A percentile compares a stretch with the other conserved stretches of the same genome.
Evolutionary conservation across 1,140 invertebrate genomes (phyloP).

Genomic region (Goniozus legneri): DNA sequence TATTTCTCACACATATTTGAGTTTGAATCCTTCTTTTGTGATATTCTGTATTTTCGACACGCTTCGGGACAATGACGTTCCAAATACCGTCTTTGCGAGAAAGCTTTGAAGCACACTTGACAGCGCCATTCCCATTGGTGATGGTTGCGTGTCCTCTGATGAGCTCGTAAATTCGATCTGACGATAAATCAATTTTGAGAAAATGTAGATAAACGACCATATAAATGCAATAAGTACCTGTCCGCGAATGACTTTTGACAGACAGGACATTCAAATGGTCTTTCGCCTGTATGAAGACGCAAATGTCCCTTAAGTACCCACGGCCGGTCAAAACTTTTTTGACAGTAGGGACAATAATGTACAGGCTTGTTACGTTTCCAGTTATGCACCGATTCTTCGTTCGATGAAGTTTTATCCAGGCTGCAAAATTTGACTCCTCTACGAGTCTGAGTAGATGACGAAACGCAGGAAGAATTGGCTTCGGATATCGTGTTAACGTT

Average conservation of each 20-base stretch:
- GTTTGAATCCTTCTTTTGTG: constrained; percentile 36
- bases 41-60: constrained; percentile 60
- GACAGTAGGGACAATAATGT: constrained; percentile 54
- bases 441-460: too few relatives aligned
- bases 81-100: constrained; percentile 70
- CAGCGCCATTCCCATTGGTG: constrained; percentile 68
- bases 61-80: constrained; percentile 70
- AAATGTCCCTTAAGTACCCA: constrained; percentile 71
- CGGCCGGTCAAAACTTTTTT: constrained; percentile 59
- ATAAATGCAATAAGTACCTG: constrained; percentile 50
- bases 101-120: constrained; percentile 65
- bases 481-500: too few relatives aligned
- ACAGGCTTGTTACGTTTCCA: constrained; percentile 46
- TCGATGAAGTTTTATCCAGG: constrained; percentile 15
- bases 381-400: constrained; percentile 20
- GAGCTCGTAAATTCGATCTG: constrained; percentile 69
- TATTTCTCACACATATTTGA: too few relatives aligned
- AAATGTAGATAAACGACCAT: not conserved
- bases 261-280: constrained; percentile 66
- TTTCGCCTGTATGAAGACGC: constrained; percentile 66
- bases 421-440: too few relatives aligned
- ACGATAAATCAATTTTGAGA: constrained; percentile 9
- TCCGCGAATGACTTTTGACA: constrained; percentile 73
- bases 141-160: constrained; percentile 67
- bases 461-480: too few relatives aligned